Percentiles rank a stretch among this genome's conserved stretches.
Conservation (phyloP, 2,113 vertebrate species). For the Eleginops maclovinus region DNA sequence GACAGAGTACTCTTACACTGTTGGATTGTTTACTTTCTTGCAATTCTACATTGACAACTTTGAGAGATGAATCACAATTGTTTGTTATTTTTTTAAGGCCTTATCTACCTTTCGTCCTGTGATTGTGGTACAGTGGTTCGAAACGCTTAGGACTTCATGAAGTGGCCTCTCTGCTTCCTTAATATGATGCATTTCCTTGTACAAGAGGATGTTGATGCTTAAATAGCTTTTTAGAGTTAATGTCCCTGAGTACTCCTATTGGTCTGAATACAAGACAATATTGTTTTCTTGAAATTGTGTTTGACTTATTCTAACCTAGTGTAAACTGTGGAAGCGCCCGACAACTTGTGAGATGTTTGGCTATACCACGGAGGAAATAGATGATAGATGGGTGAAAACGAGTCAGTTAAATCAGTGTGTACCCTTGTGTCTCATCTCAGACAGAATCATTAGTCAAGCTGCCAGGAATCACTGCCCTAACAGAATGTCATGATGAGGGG, state of each 20-base stretch:
- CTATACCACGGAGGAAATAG: background rate
- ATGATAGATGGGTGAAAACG: background rate
- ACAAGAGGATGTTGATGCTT: background rate
- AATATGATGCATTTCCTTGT: background rate
- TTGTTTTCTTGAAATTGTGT: background rate
- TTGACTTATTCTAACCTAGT: background rate
- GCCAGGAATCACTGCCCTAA: slow-evolving; percentile 12
- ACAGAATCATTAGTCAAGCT: slow-evolving; percentile 40
- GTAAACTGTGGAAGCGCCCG: background rate
- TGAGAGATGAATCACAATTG: no score
- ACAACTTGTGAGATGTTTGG: slow-evolving; percentile 2
- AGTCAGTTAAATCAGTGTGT: background rate
- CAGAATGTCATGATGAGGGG: slow-evolving; percentile 9
- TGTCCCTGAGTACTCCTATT: background rate
- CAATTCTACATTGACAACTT: no score
- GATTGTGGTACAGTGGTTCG: background rate
- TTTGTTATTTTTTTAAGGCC: no score
- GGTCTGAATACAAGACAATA: background rate
- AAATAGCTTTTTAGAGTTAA: background rate
- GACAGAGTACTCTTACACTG: no score
- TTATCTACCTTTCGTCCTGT: no score
- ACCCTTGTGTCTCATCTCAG: background rate
- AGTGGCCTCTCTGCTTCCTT: background rate
- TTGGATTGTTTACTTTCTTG: no score
- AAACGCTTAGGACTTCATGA: background rate